A percentile compares a stretch with the other conserved stretches of the same genome.
These are phyloP conservation scores for Cacoxenus indagator DNA, from an alignment of 2,888 invertebrate species.

Conservation along the genomic window DNA sequence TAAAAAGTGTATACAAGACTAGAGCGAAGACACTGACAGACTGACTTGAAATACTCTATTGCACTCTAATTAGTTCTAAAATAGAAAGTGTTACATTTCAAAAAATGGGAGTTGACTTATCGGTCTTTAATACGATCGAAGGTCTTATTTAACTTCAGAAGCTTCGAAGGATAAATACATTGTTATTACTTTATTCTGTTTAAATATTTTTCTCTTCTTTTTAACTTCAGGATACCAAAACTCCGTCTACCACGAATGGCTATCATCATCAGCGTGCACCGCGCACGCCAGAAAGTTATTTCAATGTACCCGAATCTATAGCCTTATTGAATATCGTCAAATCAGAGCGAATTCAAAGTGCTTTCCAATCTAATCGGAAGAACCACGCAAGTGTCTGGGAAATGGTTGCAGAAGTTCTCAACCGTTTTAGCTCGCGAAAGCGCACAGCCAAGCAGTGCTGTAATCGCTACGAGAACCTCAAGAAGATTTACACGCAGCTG, in stretches of 20 bases:
- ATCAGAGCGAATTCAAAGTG: slow-evolving; percentile 69
- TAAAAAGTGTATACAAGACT: too few species aligned
- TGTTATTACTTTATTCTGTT: too few species aligned
- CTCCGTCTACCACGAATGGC: slow-evolving; percentile 54
- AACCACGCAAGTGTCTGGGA: slow-evolving; percentile 71
- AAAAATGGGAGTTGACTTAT: too few species aligned
- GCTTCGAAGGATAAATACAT: too few species aligned
- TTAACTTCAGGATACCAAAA: slow-evolving; percentile 60
- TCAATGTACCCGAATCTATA: slow-evolving; percentile 70
- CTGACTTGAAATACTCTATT: too few species aligned
- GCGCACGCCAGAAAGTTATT: slow-evolving; percentile 69
- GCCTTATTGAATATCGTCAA: slow-evolving; percentile 69
- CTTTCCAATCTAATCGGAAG: slow-evolving; percentile 70
- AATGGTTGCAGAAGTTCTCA: slow-evolving; percentile 70
- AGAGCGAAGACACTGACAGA: too few species aligned
- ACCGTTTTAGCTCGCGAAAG: slow-evolving; percentile 68
- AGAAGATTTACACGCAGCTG: slow-evolving; percentile 70
- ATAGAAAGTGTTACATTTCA: too few species aligned
- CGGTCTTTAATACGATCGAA: too few species aligned
- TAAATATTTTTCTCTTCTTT: background rate
- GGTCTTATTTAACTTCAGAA: too few species aligned
- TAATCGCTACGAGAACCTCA: slow-evolving; percentile 70
- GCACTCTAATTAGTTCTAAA: too few species aligned
- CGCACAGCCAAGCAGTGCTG: slow-evolving; percentile 70
- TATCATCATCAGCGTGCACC: slow-evolving; percentile 70